Evolutionary conservation across 2,797 vertebrate species (phyloP), one percentile per base, ranked within the genome.

Genomic region (Anolis apletophallus): DNA sequence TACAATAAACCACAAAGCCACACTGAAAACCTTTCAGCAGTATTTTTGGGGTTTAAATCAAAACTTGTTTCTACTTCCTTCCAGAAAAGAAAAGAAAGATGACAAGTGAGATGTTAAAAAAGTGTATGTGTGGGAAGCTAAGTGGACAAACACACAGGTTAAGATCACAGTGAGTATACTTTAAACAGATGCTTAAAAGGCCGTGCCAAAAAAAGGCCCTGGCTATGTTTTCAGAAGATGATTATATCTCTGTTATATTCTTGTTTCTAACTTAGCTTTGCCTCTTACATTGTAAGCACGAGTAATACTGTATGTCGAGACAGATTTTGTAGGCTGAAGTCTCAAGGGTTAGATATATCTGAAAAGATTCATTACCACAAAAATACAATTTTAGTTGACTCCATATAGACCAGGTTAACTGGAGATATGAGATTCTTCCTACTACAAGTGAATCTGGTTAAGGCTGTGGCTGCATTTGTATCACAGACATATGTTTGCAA

Each of bases 1-100:
- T 74, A 94, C 40, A 91, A 89, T 82, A 91, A 69, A 93, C 64
- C 81, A 92, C 91, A 86, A 88, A 92, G 89, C 90, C 91, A 92
- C 93, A 90, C 90, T 91, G 86, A 88, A 92, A 80, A 88, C 88
- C 91, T 88, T 90, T 93, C 92, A 94, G 90, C 93, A 93, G 92
- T 93, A 11, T 61, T 64, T 64, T 94, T 80, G 88, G 84, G 87
- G 85, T 87, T 94, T 92, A 94, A 95, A 92, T 94, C 91, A 94
- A 94, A 93, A 87, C 76, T 85, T 77, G 26, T 54, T n/a, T 9
- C 75, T 89, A 92, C 86, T 90, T 40, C 10, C 11, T 86, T 74
- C 21, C 67, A 59, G 32, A 55, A 46, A 82, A 54, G 11, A 57
- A 83, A 91, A 86, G 75, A 89, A 85, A 82, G n/a, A 81, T 80